These are phyloP conservation scores for Oreochromis grahami DNA, from an alignment of 2,797 vertebrate genomes.

Conservation along the genomic window DNA sequence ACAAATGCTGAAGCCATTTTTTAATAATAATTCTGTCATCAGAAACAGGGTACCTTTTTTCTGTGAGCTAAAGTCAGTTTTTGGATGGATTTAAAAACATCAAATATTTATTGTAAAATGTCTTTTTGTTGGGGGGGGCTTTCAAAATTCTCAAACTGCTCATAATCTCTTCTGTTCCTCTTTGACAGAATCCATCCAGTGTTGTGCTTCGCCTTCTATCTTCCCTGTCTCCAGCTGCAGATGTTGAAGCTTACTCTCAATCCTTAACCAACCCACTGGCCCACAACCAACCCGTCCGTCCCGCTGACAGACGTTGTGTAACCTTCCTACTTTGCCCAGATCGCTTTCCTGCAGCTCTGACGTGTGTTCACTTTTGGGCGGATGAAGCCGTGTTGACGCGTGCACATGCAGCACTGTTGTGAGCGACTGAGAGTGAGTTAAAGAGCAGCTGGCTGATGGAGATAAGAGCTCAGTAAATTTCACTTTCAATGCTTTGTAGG, in stretches of 20 bases:
- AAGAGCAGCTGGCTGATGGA: conserved; percentile 2
- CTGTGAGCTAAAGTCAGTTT: not conserved
- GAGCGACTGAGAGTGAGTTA: not conserved
- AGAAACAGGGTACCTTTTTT: not conserved
- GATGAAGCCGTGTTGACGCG: not conserved
- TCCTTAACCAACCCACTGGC: not conserved
- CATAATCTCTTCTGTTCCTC: not conserved
- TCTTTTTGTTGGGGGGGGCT: not conserved
- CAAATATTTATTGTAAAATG: not conserved
- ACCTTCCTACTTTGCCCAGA: not conserved
- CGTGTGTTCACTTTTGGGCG: not conserved
- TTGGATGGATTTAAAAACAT: not conserved
- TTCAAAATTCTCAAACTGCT: not conserved
- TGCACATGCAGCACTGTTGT: not conserved
- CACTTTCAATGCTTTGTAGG: not conserved
- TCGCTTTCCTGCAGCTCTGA: not conserved
- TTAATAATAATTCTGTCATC: no score
- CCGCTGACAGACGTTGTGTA: conserved; percentile 15
- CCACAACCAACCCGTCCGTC: not conserved
- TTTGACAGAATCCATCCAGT: not conserved
- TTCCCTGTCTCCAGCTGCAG: conserved; percentile 12
- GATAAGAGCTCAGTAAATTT: conserved; percentile 20
- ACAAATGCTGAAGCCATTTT: not conserved
- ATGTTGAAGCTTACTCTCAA: not conserved
- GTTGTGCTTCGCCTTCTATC: not conserved